Evolutionary conservation across 2,797 vertebrate species (phyloP).

Genomic region (Cuniculus paca): DNA sequence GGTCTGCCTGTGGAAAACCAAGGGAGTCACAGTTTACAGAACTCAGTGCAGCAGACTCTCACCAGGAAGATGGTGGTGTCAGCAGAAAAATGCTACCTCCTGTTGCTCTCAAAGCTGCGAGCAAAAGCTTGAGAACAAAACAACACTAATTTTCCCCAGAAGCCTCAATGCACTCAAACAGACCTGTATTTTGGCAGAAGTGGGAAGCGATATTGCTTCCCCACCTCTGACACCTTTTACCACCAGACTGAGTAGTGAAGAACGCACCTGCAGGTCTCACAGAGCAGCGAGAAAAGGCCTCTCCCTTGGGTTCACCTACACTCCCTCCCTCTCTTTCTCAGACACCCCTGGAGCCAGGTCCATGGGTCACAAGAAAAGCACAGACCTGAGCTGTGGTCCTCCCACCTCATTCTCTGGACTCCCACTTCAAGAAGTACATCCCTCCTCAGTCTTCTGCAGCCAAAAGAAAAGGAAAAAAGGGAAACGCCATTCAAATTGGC

Average conservation of each 20-base stretch:
- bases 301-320: not conserved
- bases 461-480: not conserved
- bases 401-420: not conserved
- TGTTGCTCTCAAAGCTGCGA: conserved; percentile 9
- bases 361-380: not conserved
- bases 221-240: not conserved
- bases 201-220: not conserved
- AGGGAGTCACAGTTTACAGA: not conserved
- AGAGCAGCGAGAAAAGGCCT: not conserved
- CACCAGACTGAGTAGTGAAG: not conserved
- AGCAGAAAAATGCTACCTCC: not conserved
- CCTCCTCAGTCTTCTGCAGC: not conserved
- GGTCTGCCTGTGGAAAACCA: conserved; percentile 16
- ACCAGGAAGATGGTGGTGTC: not conserved
- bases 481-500: conserved; percentile 19
- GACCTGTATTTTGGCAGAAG: not conserved
- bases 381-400: not conserved
- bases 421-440: not conserved
- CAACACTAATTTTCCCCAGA: not conserved
- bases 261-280: not conserved
- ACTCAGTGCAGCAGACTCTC: not conserved
- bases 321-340: not conserved
- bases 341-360: not conserved
- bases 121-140: conserved; percentile 39
- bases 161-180: not conserved